A percentile compares a stretch with the other conserved stretches of the same genome.
phyloP scores from a whole-genome alignment of 2,888 invertebrate species.

The Mamestra brassicae region DNA sequence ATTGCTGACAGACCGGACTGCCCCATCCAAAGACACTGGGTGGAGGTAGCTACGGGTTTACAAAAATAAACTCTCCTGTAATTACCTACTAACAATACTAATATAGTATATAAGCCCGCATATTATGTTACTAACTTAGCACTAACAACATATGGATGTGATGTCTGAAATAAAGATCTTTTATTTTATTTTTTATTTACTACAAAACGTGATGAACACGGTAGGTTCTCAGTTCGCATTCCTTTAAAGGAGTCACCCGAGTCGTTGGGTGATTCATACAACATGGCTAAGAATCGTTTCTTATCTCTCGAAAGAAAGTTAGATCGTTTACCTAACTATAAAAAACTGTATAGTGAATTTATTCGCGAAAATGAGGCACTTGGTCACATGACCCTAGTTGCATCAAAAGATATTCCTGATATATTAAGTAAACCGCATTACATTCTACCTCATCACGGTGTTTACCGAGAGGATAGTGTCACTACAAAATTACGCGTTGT shows the following conservation, averaged over 20 bases:
- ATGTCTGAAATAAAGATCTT: no score
- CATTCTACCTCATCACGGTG: slow-evolving; percentile 14
- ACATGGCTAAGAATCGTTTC: slow-evolving; percentile 2
- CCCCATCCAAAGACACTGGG: no score
- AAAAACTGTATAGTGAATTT: slow-evolving; percentile 4
- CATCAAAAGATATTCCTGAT: background rate
- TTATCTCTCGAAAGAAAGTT: slow-evolving; percentile 12
- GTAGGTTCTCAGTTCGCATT: no score
- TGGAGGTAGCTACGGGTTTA: no score
- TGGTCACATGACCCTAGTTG: background rate
- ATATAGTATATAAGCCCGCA: no score
- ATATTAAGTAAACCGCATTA: slow-evolving; percentile 10
- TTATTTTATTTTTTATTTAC: no score
- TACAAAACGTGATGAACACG: no score
- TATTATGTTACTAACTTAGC: no score
- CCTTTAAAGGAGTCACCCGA: background rate
- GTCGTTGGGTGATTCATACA: background rate
- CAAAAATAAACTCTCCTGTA: no score
- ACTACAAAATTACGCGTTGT: background rate
- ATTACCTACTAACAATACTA: no score
- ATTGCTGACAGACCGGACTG: no score
- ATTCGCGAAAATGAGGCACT: slow-evolving; percentile 7
- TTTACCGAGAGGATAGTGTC: slow-evolving; percentile 7
- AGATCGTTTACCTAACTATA: slow-evolving; percentile 10
- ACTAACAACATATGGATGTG: no score